Evolutionary conservation across 1,140 invertebrate species (phyloP).

Genomic region (Pogonomyrmex barbatus): DNA sequence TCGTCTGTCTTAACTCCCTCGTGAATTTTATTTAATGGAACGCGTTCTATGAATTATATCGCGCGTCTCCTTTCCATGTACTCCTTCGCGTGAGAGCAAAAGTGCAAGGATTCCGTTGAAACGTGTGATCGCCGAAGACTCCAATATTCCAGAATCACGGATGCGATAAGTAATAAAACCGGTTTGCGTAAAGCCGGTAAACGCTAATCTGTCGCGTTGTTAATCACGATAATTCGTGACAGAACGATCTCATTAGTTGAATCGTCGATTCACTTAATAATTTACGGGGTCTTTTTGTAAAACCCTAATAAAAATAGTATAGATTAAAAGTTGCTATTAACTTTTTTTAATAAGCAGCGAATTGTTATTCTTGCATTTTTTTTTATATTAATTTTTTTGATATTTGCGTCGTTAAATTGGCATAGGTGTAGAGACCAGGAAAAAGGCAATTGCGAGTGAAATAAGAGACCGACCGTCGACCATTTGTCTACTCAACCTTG

Average conservation of each 20-base stretch:
- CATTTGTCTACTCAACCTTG: neutral
- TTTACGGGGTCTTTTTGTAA: neutral
- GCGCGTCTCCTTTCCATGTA: neutral
- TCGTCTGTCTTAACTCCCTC: neutral
- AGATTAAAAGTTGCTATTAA: neutral
- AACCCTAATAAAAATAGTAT: neutral
- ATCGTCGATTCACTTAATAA: conserved; percentile 40
- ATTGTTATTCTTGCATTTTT: neutral
- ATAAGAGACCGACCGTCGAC: neutral
- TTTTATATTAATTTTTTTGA: neutral
- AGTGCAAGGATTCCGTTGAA: conserved; percentile 37
- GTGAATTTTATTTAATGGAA: neutral
- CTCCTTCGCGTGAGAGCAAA: conserved; percentile 24
- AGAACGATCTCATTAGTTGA: conserved; percentile 47
- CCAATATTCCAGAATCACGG: conserved; percentile 57
- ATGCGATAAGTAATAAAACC: conserved; percentile 53
- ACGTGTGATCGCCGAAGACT: conserved; percentile 33
- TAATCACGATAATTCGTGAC: conserved; percentile 41
- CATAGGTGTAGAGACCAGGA: neutral
- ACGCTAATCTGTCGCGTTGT: conserved; percentile 49
- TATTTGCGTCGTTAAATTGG: neutral
- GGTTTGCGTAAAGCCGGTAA: conserved; percentile 41
- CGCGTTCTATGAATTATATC: conserved; percentile 1
- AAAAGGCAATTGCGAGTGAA: neutral
- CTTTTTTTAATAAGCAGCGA: neutral